Percentiles rank a stretch among this genome's conserved stretches.
Evolutionary conservation across 2,888 invertebrate species (phyloP).

Genomic region (Adela reaumurella): DNA sequence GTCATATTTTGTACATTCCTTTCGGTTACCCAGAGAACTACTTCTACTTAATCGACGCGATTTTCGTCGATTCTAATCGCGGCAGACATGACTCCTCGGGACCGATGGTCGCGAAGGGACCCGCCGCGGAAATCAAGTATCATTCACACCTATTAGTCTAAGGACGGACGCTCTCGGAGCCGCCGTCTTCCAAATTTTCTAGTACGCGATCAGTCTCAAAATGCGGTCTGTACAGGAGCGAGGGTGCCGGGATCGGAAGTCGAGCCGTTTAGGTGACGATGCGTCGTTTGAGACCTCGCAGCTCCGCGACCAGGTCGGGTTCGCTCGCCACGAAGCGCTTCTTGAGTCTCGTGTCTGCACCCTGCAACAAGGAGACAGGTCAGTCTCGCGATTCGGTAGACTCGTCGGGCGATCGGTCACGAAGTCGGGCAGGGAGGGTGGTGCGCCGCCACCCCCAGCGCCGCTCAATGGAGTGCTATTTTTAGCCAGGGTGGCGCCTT

Average conservation of each 20-base stretch:
- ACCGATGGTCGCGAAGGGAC: too few species aligned
- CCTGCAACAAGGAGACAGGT: neutral
- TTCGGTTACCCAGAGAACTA: neutral
- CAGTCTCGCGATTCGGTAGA: neutral
- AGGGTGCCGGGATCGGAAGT: slow-evolving; percentile 7
- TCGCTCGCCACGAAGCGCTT: slow-evolving; percentile 64
- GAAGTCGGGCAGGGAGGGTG: neutral
- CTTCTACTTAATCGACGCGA: neutral
- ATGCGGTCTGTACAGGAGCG: slow-evolving; percentile 1
- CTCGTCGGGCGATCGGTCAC: neutral
- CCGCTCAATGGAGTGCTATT: slow-evolving; percentile 26
- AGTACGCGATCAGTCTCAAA: slow-evolving; percentile 16
- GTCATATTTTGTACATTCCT: slow-evolving; percentile 41
- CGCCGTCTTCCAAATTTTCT: slow-evolving; percentile 2
- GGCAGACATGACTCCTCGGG: too few species aligned
- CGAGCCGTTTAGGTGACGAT: slow-evolving; percentile 48
- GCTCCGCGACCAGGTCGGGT: slow-evolving; percentile 60
- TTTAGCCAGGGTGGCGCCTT: slow-evolving; percentile 28
- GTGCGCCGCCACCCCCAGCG: slow-evolving; percentile 39
- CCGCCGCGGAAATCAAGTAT: too few species aligned
- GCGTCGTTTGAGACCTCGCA: slow-evolving; percentile 61
- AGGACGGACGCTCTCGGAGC: neutral
- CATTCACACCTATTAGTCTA: neutral
- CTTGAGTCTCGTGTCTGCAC: slow-evolving; percentile 36
- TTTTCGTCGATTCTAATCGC: neutral